Base-by-base conservation (phyloP, 2,888 invertebrate species). In the Alcis repandata region DNA sequence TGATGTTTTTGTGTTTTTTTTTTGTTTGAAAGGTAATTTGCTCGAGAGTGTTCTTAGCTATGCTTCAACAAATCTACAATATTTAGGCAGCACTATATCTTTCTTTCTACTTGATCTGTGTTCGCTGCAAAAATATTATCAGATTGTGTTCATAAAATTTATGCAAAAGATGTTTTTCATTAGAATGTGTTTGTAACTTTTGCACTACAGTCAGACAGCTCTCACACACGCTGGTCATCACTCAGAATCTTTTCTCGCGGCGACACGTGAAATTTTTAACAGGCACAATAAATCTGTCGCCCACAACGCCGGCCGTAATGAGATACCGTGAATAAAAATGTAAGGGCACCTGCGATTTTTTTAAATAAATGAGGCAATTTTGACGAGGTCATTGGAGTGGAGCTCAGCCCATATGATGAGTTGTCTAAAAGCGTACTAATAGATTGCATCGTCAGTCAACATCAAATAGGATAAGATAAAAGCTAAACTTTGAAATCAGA, bases 241-340 rank as follows among this genome's bases (percentile, higher is more conserved):
- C 40, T 72, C 70, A 68, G 41, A 38, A 41, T 61, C 68, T 57
- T 49, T 48, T 54, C 57, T 66, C 43, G 40, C 67, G 57, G 61
- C 56, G 68, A 59, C 67, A 71, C 71, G 70, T 68, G 73, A 71
- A 71, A 70, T 72, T 77, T 74, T 73, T 74, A 74, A 74, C 71
- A 71, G 66, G 70, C 63, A 61, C 71, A 75, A 66, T 77, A 77
- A 77, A 77, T 77, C 73, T 74, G 56, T 62, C 59, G 43, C 71
- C 68, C 71, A 62, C 69, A 68, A 58, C 72, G 67, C 57, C 58
- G 48, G 57, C 19, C 49, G 71, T 76, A 76, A 76, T 73, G 75
- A 75, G 73, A 75, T 71, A 73, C 73, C 65, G 66, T 69, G 71
- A 69, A 69, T 74, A 66, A 67, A 75, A 71, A 75, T 70, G 74